Evolutionary conservation across 2,113 vertebrate genomes (phyloP), one percentile per base, ranked within the genome.

Genomic region (Saccopteryx bilineata): DNA sequence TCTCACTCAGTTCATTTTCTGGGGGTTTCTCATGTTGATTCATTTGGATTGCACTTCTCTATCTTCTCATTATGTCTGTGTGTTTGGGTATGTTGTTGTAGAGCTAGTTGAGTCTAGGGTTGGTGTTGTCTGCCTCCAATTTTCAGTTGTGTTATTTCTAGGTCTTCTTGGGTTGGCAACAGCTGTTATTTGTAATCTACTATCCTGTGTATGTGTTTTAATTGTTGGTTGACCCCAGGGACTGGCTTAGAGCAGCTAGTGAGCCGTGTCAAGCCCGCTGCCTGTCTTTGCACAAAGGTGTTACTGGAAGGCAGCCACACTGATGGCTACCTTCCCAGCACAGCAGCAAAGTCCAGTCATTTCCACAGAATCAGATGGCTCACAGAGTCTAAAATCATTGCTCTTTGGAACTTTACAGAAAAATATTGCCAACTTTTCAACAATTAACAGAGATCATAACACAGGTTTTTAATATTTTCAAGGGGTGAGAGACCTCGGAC

Each of bases 261-360:
- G 26, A 74, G n/a, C 66, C 33, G 28, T 28, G 33, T 58, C 26
- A 11, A 11, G 33, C 58, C 21, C 17, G 2, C 48, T n/a, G 10
- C 46, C 17, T 9, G 1, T 5, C 50, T 31, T 1, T 28, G 14
- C 11, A 12, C 24, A 12, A 10, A 71, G 26, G 80, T 5, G 39
- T 17, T 2, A 7, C 0, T 0, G 63, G 14, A 50, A 15, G 23
- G 0, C 17, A 14, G 58, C 24, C 23, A 26, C 10, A 1, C 28
- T 19, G 11, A 0, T 0, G 0, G 48, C 2, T 6, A 28, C 21
- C 31, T 48, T 52, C 5, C 1, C 0, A 10, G 61, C 23, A 10
- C 46, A 9, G 13, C 0, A 5, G 56, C 23, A 1, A 0, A 39
- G 7, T 1, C 0, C 26, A 11, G 33, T 2, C 0, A 3, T 24